Evolutionary conservation across 1,140 invertebrate species (phyloP).

Genomic region (Bombus confusus): DNA sequence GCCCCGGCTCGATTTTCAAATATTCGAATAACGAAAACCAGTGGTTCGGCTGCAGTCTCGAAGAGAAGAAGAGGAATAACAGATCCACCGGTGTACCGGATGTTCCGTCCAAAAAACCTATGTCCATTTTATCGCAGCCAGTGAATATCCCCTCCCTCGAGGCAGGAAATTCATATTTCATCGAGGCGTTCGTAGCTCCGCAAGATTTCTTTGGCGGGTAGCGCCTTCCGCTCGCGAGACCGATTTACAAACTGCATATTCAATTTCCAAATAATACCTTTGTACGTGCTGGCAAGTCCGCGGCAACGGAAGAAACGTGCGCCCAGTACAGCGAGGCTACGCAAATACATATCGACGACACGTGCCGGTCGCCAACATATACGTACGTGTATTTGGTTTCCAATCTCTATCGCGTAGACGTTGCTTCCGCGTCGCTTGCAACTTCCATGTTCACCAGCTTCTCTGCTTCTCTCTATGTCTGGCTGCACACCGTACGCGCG

Average conservation of each 20-base stretch:
- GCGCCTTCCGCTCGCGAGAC: constrained; percentile 12
- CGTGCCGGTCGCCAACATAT: background rate
- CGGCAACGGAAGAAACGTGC: constrained; percentile 6
- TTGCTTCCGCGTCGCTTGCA: background rate
- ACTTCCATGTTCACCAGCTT: background rate
- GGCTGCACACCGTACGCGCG: background rate
- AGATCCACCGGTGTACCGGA: background rate
- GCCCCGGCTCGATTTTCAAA: background rate
- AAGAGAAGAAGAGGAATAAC: background rate
- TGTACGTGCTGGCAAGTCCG: background rate
- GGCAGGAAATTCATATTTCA: constrained; percentile 30
- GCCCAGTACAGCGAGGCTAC: background rate
- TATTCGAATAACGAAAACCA: background rate
- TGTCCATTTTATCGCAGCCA: background rate
- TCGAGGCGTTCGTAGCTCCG: background rate
- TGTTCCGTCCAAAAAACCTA: background rate
- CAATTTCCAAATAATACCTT: constrained; percentile 50
- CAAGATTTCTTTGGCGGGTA: constrained; percentile 2
- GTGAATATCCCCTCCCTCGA: background rate
- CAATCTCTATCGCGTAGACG: constrained; percentile 41
- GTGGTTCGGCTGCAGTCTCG: no score
- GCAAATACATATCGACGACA: background rate
- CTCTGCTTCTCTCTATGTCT: background rate
- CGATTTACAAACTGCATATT: constrained; percentile 59
- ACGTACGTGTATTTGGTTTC: constrained; percentile 46